Evolutionary conservation across 2,797 vertebrate species (phyloP), one percentile per base, ranked within the genome.

Genomic region (Myoxocephalus aenaeus): DNA sequence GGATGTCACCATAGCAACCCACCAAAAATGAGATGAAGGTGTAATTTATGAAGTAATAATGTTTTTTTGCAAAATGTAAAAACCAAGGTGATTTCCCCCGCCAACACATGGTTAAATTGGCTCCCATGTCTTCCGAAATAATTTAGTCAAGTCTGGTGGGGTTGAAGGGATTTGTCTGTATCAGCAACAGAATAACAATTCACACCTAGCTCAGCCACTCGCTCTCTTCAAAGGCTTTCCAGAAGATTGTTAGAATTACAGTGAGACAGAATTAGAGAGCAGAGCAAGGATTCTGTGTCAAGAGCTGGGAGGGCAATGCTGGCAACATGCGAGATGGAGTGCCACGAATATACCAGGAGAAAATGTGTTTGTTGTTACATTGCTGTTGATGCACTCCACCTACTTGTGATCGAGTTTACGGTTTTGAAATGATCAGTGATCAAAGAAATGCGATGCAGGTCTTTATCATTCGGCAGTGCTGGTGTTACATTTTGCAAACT

Each of bases 111-210:
- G 85, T 89, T 80, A 80, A 86, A 89, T 61, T 85, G 76, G 59
- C 76, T 90, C 69, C 63, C 81, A 73, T 85, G 77, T 88, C 82
- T 86, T 86, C 82, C 57, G 76, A 86, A 86, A 88, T 87, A 90
- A 88, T 89, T 85, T 84, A 77, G 78, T 84, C 76, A 73, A 66
- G 67, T 89, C 87, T 81, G 73, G 70, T 84, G 80, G 72, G 84
- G 86, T 84, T 86, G 83, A 74, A 88, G 71, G 84, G 84, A 92
- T 92, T 88, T 90, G 82, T 85, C 82, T 82, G 66, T 85, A 42
- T 89, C 90, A 88, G 87, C 8, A 50, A 85, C 87, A 84, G 79
- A 89, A 87, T 83, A 86, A 89, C 86, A 90, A 79, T 85, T 90
- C 70, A 67, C 86, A 83, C 73, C 78, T 74, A 62, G 77, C 87